Conservation (phyloP, 2,113 vertebrate species). For the Recurvirostra avosetta region DNA sequence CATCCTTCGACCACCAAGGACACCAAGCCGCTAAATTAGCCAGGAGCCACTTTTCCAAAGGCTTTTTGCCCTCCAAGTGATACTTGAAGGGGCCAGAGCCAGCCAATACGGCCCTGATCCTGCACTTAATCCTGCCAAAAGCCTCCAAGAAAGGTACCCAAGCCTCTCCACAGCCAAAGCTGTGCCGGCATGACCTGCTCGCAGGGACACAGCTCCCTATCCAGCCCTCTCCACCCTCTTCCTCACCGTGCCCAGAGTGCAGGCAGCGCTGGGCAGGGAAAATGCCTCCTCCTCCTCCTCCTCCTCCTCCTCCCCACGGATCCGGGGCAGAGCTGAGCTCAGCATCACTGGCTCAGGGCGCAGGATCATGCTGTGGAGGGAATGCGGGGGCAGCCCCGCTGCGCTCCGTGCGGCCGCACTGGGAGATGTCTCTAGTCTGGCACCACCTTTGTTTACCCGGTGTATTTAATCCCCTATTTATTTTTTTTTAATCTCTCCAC, state of each 20-base stretch:
- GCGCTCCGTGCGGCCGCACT: accelerated
- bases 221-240: not conserved
- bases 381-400: accelerated
- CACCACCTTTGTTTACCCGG: constrained; percentile 66
- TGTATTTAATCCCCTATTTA: constrained; percentile 35
- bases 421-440: not conserved
- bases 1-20: not conserved
- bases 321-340: not conserved
- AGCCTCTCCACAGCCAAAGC: not conserved
- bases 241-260: not conserved
- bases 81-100: not conserved
- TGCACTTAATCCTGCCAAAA: not conserved
- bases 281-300: not conserved
- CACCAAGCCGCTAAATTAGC: not conserved
- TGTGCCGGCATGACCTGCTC: not conserved
- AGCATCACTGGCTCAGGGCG: not conserved
- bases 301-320: not conserved
- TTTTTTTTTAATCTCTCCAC: constrained; percentile 28
- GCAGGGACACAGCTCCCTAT: not conserved
- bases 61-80: not conserved
- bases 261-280: not conserved
- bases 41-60: not conserved
- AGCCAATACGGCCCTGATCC: not conserved
- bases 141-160: not conserved
- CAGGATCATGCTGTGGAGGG: accelerated